Evolutionary conservation across 2,888 invertebrate genomes (phyloP).

Genomic region (Apotomis turbidana): DNA sequence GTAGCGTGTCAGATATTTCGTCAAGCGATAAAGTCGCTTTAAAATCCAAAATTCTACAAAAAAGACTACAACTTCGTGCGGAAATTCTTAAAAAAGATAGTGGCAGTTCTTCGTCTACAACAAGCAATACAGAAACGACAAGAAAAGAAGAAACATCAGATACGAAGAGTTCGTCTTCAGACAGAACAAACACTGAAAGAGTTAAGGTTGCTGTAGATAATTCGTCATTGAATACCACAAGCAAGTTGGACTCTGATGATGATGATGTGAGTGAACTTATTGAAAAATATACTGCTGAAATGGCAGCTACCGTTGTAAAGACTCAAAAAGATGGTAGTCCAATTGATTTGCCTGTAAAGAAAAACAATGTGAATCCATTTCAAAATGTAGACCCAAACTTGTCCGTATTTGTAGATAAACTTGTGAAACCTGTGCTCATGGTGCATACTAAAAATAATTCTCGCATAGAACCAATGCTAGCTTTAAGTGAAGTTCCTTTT

Average conservation of each 20-base stretch:
- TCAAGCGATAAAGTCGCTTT: conserved; percentile 27
- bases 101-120: conserved; percentile 9
- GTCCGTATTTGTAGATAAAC: conserved; percentile 74
- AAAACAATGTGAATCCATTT: conserved; percentile 68
- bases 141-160: not conserved
- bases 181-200: no score
- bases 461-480: conserved; percentile 59
- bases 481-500: conserved; percentile 66
- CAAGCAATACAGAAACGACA: not conserved
- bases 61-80: conserved; percentile 45
- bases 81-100: conserved; percentile 20
- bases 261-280: conserved; percentile 54
- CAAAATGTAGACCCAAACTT: conserved; percentile 65
- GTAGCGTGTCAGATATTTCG: conserved; percentile 34
- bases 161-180: no score
- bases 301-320: conserved; percentile 4
- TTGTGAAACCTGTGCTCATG: conserved; percentile 69
- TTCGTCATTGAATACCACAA: conserved; percentile 50
- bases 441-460: conserved; percentile 71
- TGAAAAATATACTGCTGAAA: conserved; percentile 47
- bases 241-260: conserved; percentile 51
- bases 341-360: conserved; percentile 15
- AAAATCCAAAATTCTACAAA: conserved; percentile 43
- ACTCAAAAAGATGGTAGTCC: conserved; percentile 24
- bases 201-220: not conserved